A percentile compares a stretch with the other conserved stretches of the same genome.
Conservation (phyloP, 2,888 invertebrate genomes). For the Cosmia trapezina region DNA sequence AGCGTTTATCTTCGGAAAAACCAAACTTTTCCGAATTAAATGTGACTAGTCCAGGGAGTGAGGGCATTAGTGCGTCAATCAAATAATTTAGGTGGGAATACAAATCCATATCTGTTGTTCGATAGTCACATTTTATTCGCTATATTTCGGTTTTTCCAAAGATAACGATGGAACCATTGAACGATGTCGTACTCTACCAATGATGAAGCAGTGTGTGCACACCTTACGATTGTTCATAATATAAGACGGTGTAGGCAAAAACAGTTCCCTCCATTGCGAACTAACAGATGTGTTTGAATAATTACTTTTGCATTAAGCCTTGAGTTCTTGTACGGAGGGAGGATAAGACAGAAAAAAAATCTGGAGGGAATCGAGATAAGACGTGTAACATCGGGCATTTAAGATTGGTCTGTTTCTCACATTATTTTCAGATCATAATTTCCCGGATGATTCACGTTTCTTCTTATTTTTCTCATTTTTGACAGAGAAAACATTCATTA, state of each 20-base stretch:
- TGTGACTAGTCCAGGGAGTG: too few species aligned
- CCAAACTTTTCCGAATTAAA: too few species aligned
- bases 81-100: too few species aligned
- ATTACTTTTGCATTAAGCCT: constrained; percentile 71
- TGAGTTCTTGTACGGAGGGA: constrained; percentile 43
- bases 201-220: neutral
- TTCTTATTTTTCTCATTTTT: neutral
- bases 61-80: too few species aligned
- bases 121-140: too few species aligned
- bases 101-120: too few species aligned
- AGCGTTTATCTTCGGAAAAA: too few species aligned
- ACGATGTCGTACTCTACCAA: too few species aligned
- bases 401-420: neutral
- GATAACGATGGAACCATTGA: too few species aligned
- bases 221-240: constrained; percentile 35
- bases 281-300: constrained; percentile 82
- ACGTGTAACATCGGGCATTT: constrained; percentile 1
- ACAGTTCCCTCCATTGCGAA: constrained; percentile 77
- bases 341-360: constrained; percentile 47
- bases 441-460: neutral
- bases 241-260: constrained; percentile 59
- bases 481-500: neutral
- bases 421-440: neutral
- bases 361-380: constrained; percentile 24
- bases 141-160: too few species aligned